Base-by-base conservation (phyloP, 2,888 invertebrate species). In the Zygothrica quintamaculata region DNA sequence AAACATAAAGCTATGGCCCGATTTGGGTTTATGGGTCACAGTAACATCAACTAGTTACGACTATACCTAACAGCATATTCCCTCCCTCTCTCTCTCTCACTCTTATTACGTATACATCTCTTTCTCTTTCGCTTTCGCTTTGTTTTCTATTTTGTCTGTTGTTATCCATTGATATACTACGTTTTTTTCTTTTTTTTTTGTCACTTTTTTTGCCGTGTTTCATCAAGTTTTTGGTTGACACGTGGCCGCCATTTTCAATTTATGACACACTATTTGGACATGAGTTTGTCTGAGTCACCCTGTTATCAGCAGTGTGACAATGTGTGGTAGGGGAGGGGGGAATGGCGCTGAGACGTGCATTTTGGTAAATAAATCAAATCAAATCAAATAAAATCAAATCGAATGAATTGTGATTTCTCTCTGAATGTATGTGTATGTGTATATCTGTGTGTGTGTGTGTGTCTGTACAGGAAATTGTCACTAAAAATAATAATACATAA, bases 361-460 rank as follows among this genome's bases (percentile, higher is more conserved):
- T 71, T 58, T 51, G 61, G 53, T 55, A 75, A 56, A 61, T 82
- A 82, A 79, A 82, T 79, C 84, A 79, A 72, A 76, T 79, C 59
- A 65, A 65, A 60, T 55, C 69, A 75, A 65, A 65, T 70, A 42
- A 70, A 70, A 75, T 59, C 46, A 60, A 67, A 22, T 22, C 18
- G 18, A 22, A 22, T 43, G 43, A 43, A 26, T 43, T 22, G 18
- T 70, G 60, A 77, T 60, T 65, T 65, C 53, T 16, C 13, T 26
- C 25, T 53, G 36, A 51, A 26, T 43, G 50, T 36, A 53, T 44
- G 42, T 29, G 65, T 16, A 22, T 26, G 33, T 53, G 42, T 29
- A 53, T 16, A 22, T 26, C 25, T 53, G 42, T 55, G 65, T 16
- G 29, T 26, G 33, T 53, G 42, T 55, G 33, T 43, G 53, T 36